Percentiles rank a stretch among this genome's conserved stretches.
phyloP scores from a whole-genome alignment of 2,113 vertebrate species.

The Antechinus flavipes region DNA sequence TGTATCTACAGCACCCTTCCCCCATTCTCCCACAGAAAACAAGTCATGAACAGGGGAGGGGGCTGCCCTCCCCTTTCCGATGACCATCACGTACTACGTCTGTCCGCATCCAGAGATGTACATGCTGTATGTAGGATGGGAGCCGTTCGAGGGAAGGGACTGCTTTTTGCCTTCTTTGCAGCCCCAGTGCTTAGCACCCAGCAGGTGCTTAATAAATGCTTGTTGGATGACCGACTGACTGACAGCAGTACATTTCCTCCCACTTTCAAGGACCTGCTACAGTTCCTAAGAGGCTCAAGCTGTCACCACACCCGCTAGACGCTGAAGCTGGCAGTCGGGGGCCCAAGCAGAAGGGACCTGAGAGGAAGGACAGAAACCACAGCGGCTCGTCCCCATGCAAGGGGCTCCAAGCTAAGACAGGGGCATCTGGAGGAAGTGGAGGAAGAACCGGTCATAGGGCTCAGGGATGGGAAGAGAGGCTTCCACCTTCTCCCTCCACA shows the following conservation, averaged over 20 bases:
- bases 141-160: background rate
- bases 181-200: background rate
- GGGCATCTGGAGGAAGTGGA: background rate
- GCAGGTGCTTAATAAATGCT: background rate
- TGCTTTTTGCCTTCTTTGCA: background rate
- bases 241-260: background rate
- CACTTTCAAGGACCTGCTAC: no score
- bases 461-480: no score
- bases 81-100: background rate
- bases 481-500: background rate
- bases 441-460: no score
- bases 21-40: background rate
- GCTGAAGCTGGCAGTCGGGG: no score
- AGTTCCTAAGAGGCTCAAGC: no score
- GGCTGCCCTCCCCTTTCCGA: background rate
- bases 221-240: background rate
- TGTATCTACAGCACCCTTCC: background rate
- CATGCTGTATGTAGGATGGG: background rate
- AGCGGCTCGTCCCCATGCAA: background rate
- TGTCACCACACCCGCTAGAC: background rate
- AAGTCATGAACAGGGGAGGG: background rate
- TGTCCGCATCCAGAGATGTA: background rate
- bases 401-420: background rate
- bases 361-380: background rate
- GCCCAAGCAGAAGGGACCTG: no score